These are phyloP conservation scores for Mastomys natalensis DNA, from an alignment of 2,113 vertebrate genomes.

Conservation along the genomic window DNA sequence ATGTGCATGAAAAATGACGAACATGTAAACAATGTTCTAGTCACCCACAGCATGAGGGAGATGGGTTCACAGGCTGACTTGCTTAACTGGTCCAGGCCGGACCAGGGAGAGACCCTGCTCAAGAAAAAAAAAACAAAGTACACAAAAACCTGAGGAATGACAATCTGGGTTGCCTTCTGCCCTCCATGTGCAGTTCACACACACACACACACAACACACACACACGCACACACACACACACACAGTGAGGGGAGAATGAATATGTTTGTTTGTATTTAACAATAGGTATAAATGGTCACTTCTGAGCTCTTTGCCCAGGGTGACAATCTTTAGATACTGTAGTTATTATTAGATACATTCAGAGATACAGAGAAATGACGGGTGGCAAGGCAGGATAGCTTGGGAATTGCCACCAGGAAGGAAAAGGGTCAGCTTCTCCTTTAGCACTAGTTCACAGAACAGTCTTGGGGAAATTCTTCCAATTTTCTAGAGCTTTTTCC, in stretches of 20 bases:
- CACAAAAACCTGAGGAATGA: background rate
- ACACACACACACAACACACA: no score
- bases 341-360: background rate
- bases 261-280: background rate
- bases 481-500: background rate
- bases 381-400: background rate
- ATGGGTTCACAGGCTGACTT: background rate
- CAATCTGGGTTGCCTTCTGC: background rate
- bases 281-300: background rate
- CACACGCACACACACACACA: background rate
- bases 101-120: background rate
- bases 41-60: no score
- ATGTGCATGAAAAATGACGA: background rate
- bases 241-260: background rate
- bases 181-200: no score
- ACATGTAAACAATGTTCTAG: background rate
- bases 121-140: background rate
- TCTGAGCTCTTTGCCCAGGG: background rate
- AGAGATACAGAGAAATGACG: slow-evolving; percentile 3
- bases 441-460: background rate
- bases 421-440: background rate
- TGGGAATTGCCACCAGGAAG: background rate
- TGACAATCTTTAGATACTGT: background rate
- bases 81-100: background rate
- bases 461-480: background rate